Conservation (phyloP, 2,113 vertebrate species). For the Porphyrio hochstetteri region DNA sequence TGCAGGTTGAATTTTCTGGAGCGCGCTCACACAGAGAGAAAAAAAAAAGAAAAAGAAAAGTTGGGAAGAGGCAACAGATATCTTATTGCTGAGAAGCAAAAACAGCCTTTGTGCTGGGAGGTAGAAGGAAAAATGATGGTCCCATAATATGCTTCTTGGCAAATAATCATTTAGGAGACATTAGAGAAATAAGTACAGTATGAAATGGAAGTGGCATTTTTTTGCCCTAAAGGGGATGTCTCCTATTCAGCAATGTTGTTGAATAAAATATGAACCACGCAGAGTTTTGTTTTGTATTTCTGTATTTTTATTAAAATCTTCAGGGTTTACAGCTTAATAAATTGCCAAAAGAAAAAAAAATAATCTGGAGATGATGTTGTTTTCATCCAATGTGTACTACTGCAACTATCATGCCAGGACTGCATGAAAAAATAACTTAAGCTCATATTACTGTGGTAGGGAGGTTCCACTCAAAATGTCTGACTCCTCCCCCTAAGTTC, state of each 20-base stretch:
- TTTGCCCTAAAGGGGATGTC: constrained; percentile 40
- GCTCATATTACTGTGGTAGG: background rate
- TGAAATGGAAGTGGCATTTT: constrained; percentile 27
- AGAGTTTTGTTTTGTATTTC: constrained; percentile 11
- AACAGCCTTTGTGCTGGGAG: background rate
- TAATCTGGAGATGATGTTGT: background rate
- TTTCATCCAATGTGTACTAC: background rate
- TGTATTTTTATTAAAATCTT: constrained; percentile 51
- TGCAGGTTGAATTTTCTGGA: constrained; percentile 16
- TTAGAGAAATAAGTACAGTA: constrained; percentile 54
- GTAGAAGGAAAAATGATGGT: constrained; percentile 27
- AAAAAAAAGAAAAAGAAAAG: background rate
- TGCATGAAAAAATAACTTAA: background rate
- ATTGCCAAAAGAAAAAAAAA: background rate
- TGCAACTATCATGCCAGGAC: background rate
- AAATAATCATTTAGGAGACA: constrained; percentile 59
- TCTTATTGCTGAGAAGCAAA: background rate
- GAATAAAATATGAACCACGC: constrained; percentile 41
- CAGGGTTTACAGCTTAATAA: constrained; percentile 32
- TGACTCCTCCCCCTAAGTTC: background rate
- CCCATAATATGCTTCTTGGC: constrained; percentile 35
- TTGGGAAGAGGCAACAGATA: background rate
- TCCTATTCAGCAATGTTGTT: constrained; percentile 11
- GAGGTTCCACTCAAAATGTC: background rate
- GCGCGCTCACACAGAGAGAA: background rate